Evolutionary conservation across 1,140 invertebrate species (phyloP).

Genomic region (Bacillus rossius): DNA sequence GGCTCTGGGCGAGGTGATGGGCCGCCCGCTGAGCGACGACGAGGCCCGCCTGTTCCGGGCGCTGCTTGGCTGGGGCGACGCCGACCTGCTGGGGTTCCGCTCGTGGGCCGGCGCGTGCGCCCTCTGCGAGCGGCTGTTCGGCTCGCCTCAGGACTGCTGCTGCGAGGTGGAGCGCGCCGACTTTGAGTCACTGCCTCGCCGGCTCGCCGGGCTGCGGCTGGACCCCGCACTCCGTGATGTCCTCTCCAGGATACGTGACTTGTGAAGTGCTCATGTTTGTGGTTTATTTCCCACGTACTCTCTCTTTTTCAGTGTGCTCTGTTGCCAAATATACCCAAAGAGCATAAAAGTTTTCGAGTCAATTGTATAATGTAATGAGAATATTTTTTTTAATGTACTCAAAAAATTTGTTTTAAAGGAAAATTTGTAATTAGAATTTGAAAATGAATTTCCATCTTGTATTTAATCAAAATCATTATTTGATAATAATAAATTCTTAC

Average conservation of each 20-base stretch:
- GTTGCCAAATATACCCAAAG: too few species aligned
- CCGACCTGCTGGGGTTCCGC: conserved; percentile 51
- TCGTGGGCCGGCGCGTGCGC: conserved; percentile 64
- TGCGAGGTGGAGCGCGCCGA: conserved; percentile 11
- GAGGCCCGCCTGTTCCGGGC: conserved; percentile 42
- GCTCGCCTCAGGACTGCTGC: neutral
- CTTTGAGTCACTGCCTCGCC: conserved; percentile 3
- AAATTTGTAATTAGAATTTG: too few species aligned
- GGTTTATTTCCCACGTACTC: too few species aligned
- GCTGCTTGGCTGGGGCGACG: conserved; percentile 46
- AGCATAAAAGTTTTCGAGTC: too few species aligned
- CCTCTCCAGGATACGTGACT: conserved; percentile 1
- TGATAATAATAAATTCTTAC: too few species aligned
- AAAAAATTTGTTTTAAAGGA: too few species aligned
- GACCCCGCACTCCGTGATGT: conserved; percentile 5
- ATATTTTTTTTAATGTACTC: too few species aligned
- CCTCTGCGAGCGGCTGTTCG: conserved; percentile 53
- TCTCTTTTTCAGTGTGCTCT: too few species aligned
- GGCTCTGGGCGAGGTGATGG: conserved; percentile 55
- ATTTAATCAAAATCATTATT: too few species aligned
- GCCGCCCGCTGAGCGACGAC: conserved; percentile 45
- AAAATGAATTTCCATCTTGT: too few species aligned
- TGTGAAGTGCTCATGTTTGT: too few species aligned
- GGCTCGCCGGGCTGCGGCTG: neutral
- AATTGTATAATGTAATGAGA: too few species aligned